Evolutionary conservation across 2,888 invertebrate species (phyloP).

Genomic region (Diarsia mendica): DNA sequence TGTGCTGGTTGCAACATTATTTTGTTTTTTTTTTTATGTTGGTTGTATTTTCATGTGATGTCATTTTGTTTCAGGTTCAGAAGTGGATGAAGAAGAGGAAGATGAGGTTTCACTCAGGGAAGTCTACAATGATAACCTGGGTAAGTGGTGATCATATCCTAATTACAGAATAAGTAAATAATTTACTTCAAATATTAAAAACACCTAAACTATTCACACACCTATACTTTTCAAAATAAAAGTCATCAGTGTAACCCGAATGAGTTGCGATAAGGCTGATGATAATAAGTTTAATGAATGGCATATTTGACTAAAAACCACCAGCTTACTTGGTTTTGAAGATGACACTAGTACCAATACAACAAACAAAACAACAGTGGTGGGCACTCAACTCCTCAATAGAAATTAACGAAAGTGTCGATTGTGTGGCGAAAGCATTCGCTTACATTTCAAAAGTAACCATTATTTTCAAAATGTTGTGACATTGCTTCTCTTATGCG

Average conservation of each 20-base stretch:
- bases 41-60: slow-evolving; percentile 2
- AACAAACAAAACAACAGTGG: too few species aligned
- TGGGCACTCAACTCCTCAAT: neutral
- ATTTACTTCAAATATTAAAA: neutral
- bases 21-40: slow-evolving; percentile 5
- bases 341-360: neutral
- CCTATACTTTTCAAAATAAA: neutral
- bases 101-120: slow-evolving; percentile 93
- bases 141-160: slow-evolving; percentile 79
- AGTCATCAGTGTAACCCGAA: too few species aligned
- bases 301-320: neutral
- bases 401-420: neutral
- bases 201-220: slow-evolving; percentile 3
- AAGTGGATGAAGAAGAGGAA: slow-evolving; percentile 91
- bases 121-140: slow-evolving; percentile 92
- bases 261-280: neutral
- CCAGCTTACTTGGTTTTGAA: neutral
- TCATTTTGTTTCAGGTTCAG: slow-evolving; percentile 84
- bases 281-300: neutral
- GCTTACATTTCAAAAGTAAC: neutral
- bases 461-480: neutral
- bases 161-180: neutral
- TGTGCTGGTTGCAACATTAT: slow-evolving; percentile 35
- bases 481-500: neutral
- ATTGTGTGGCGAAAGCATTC: neutral